A percentile compares a stretch with the other conserved stretches of the same genome.
Conservation (phyloP, 1,140 invertebrate genomes). For the Drosophila repletoides region DNA sequence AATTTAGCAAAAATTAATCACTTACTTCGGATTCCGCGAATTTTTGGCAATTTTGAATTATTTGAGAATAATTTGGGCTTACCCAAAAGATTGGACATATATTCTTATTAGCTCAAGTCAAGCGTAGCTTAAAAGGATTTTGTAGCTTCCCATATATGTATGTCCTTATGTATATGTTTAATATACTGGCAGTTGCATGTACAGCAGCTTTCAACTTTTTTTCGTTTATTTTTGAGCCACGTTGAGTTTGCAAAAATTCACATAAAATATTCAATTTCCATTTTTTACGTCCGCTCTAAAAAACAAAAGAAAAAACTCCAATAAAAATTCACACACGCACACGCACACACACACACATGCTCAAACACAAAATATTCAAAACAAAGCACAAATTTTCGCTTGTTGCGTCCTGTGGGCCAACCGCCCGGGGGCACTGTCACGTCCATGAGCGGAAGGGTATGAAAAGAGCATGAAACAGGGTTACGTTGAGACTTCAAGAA, state of each 20-base stretch:
- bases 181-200: background rate
- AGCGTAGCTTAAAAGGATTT: too few relatives aligned
- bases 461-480: background rate
- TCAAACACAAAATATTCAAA: constrained; percentile 29
- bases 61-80: too few relatives aligned
- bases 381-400: constrained; percentile 34
- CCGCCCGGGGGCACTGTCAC: background rate
- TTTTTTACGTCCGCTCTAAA: constrained; percentile 35
- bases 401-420: constrained; percentile 36
- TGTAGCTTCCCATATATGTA: background rate
- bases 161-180: background rate
- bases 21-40: too few relatives aligned
- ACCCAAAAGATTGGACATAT: too few relatives aligned
- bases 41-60: too few relatives aligned
- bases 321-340: constrained; percentile 17
- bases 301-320: constrained; percentile 27
- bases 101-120: too few relatives aligned
- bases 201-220: background rate
- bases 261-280: constrained; percentile 60
- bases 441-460: background rate
- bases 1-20: too few relatives aligned
- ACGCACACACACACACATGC: constrained; percentile 2
- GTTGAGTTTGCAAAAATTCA: constrained; percentile 31
- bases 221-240: constrained; percentile 20
- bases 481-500: too few relatives aligned